Evolutionary conservation across 2,797 vertebrate genomes (phyloP), one percentile per base, ranked within the genome.

Genomic region (Podarcis lilfordi): DNA sequence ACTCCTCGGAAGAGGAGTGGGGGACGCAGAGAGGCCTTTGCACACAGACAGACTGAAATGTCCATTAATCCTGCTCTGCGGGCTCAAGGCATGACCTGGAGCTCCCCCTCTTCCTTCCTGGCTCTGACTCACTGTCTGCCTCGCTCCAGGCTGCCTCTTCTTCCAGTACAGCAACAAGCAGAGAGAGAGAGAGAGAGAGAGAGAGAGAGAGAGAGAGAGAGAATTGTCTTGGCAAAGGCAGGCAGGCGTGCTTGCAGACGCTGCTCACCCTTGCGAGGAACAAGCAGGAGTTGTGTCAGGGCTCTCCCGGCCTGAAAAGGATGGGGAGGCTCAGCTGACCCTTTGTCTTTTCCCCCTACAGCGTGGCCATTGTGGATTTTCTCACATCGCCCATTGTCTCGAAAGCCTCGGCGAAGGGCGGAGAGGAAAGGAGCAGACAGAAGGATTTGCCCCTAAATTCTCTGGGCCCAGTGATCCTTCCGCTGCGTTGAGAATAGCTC

Each of bases 121-220:
- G n/a, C 10, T 78, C 76, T 86, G 85, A 50, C 50, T 59, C 78
- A 74, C 32, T 50, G 40, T 83, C 7, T 11, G 32, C 37, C 86
- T 84, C 40, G 81, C 45, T 27, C 89, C n/a, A 83, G 91, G 81
- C 84, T 88, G 61, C 25, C 17, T 90, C 72, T 43, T 87, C 50
- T 15, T 45, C 0, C 35, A n/a, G 50, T 19, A 37, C 23, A 80
- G 59, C 64, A 29, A 32, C 50, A 11, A 35, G 19, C 32, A n/a
- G 29, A 40, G 40, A 40, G 40, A 7, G 6, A 40, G 40, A 40
- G 40, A 40, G 32, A 32, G 32, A 32, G 32, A 76, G 64, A 59
- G 55, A 59, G 17, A 59, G 55, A 59, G 43, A 43, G 40, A 43
- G 43, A 59, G 59, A 61, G 61, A 23, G 64, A 43, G 61, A 50